Percentiles rank a stretch among this genome's conserved stretches.
Conservation (phyloP, 2,888 invertebrate species). For the Pseudeuparius sepicola region DNA sequence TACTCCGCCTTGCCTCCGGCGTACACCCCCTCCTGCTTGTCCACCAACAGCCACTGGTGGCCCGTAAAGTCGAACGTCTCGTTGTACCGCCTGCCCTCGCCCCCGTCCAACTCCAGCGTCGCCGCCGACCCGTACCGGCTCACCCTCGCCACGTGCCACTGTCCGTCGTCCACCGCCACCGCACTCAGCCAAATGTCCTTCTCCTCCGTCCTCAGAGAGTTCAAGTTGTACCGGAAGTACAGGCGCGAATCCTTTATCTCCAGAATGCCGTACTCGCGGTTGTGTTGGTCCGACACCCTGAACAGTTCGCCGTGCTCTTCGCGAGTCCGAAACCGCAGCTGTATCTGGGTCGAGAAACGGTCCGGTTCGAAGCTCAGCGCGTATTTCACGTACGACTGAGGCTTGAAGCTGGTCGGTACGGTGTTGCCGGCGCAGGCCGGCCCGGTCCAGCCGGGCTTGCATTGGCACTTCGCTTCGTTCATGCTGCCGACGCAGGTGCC, state of each 20-base stretch:
- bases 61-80: conserved; percentile 85
- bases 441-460: conserved; percentile 92
- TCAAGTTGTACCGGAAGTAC: conserved; percentile 87
- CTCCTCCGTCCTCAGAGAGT: conserved; percentile 83
- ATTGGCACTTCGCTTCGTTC: conserved; percentile 83
- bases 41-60: conserved; percentile 86
- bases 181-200: conserved; percentile 83
- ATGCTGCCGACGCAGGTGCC: conserved; percentile 91
- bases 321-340: conserved; percentile 85
- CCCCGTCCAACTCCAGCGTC: conserved; percentile 85
- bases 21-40: conserved; percentile 90
- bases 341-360: conserved; percentile 84
- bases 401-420: conserved; percentile 84
- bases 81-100: conserved; percentile 87
- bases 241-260: conserved; percentile 82
- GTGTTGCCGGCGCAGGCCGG: conserved; percentile 78
- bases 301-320: conserved; percentile 91
- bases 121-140: conserved; percentile 89
- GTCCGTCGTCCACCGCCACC: conserved; percentile 87
- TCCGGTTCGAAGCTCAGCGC: conserved; percentile 90
- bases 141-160: conserved; percentile 92
- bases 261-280: conserved; percentile 86
- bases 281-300: conserved; percentile 87
- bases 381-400: conserved; percentile 94
- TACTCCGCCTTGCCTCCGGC: conserved; percentile 94